Percentiles rank a stretch among this genome's conserved stretches.
Conservation (phyloP, 1,140 invertebrate species). For the Grapholita molesta region DNA sequence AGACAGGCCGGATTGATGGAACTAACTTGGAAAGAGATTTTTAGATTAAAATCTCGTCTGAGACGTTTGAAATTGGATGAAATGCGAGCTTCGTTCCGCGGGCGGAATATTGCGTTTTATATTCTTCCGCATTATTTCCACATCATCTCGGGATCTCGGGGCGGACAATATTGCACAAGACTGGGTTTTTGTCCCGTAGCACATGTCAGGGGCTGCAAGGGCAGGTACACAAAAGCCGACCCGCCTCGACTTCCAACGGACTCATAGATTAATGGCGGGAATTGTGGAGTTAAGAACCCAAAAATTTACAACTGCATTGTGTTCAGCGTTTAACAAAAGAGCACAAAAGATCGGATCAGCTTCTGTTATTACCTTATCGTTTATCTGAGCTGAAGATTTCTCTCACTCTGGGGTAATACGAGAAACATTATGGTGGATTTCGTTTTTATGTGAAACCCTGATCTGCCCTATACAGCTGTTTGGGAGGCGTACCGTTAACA, state of each 20-base stretch:
- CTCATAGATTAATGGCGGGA: constrained; percentile 69
- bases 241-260: constrained; percentile 68
- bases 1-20: constrained; percentile 40
- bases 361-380: constrained; percentile 74
- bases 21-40: constrained; percentile 24
- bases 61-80: constrained; percentile 33
- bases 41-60: constrained; percentile 43
- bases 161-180: constrained; percentile 68
- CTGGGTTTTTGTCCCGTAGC: constrained; percentile 62
- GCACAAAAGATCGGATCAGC: constrained; percentile 69
- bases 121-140: constrained; percentile 64
- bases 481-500: constrained; percentile 62
- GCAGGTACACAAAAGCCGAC: constrained; percentile 70
- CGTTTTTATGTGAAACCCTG: constrained; percentile 35
- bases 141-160: constrained; percentile 55
- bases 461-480: constrained; percentile 54
- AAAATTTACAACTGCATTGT: constrained; percentile 76
- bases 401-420: constrained; percentile 65
- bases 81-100: constrained; percentile 26
- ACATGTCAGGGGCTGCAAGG: constrained; percentile 67
- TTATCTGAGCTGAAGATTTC: constrained; percentile 57
- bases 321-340: constrained; percentile 50
- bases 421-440: constrained; percentile 52
- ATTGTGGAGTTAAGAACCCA: constrained; percentile 74
- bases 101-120: constrained; percentile 48